Evolutionary conservation across 1,140 invertebrate species (phyloP).

Genomic region (Sycobia sp.): DNA sequence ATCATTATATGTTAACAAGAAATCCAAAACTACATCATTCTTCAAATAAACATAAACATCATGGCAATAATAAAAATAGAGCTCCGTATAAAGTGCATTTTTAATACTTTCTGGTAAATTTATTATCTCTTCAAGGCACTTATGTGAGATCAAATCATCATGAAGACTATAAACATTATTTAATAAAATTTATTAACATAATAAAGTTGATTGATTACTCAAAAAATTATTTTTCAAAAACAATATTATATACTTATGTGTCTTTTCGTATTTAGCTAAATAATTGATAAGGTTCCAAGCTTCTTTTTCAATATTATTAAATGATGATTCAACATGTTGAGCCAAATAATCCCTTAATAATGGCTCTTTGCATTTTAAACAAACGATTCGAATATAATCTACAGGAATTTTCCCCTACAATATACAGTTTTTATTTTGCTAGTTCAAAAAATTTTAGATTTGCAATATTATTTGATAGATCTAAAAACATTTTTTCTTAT

Average conservation of each 20-base stretch:
- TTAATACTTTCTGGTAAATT: conserved; percentile 44
- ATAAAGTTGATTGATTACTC: neutral
- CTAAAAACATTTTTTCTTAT: neutral
- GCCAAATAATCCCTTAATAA: conserved; percentile 66
- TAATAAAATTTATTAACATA: neutral
- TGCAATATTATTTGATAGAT: conserved; percentile 5
- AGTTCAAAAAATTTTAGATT: too few relatives aligned
- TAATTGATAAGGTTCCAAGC: conserved; percentile 66
- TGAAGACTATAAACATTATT: conserved; percentile 36
- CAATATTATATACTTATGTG: conserved; percentile 40
- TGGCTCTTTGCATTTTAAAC: conserved; percentile 60
- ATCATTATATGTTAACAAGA: conserved; percentile 48
- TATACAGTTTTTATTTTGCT: conserved; percentile 1
- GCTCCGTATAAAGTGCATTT: conserved; percentile 47
- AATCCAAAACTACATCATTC: conserved; percentile 47
- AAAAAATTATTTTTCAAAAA: conserved; percentile 3
- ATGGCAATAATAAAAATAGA: conserved; percentile 47
- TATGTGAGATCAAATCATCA: conserved; percentile 39
- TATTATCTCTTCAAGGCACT: conserved; percentile 48
- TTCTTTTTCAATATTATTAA: conserved; percentile 59
- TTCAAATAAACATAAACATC: conserved; percentile 42
- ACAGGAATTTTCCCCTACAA: conserved; percentile 61
- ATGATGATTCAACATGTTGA: conserved; percentile 61
- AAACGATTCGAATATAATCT: conserved; percentile 64
- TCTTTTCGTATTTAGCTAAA: conserved; percentile 58